phyloP scores from a whole-genome alignment of 2,113 vertebrate genomes.

The Alces alces region DNA sequence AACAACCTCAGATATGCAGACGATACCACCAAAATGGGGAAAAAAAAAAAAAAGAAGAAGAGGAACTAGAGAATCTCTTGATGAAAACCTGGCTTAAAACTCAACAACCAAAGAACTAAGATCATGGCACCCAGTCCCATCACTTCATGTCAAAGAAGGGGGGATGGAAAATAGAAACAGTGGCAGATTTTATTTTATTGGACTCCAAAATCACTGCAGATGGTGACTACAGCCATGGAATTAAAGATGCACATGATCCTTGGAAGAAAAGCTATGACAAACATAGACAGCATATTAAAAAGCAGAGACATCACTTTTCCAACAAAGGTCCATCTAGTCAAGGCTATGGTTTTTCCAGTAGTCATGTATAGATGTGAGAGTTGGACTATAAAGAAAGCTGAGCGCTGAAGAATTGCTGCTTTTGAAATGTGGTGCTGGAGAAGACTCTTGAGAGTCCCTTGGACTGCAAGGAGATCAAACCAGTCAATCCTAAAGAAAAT shows the following conservation, averaged over 20 bases:
- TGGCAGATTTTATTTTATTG: background rate
- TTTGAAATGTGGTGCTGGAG: background rate
- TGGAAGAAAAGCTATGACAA: background rate
- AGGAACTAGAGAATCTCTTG: background rate
- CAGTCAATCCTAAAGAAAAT: background rate
- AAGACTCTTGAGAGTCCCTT: background rate
- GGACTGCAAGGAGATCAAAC: background rate
- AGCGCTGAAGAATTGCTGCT: background rate
- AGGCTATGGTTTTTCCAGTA: background rate
- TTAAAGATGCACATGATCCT: background rate
- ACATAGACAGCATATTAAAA: background rate
- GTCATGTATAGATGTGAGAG: background rate
- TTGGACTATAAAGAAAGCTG: background rate
- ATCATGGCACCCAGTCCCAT: background rate
- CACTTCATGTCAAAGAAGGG: background rate
- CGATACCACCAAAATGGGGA: accelerated
- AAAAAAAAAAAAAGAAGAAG: background rate
- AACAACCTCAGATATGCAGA: background rate
- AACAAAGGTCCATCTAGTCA: background rate
- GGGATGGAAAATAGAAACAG: background rate
- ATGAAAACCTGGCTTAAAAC: background rate
- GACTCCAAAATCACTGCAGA: background rate
- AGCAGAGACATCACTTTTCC: background rate
- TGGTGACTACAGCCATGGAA: background rate
- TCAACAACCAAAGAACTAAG: background rate